Percentiles rank a stretch among this genome's conserved stretches.
Evolutionary conservation across 2,797 vertebrate species (phyloP).

Genomic region (Meda fulgida): DNA sequence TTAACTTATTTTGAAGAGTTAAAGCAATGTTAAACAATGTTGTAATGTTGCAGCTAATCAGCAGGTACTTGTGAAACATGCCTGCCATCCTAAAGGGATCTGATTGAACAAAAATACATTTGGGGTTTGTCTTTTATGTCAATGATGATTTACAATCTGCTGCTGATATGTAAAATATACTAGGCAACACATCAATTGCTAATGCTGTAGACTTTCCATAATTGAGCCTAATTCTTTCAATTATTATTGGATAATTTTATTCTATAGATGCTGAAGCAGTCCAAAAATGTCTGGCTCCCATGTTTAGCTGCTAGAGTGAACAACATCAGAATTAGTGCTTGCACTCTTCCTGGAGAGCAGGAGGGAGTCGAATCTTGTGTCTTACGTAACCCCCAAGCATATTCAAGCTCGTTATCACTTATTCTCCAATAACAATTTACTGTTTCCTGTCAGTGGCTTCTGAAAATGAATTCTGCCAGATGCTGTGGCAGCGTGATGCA

Average conservation of each 20-base stretch:
- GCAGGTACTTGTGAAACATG: neutral
- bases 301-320: neutral
- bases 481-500: slow-evolving; percentile 43
- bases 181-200: neutral
- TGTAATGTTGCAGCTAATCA: neutral
- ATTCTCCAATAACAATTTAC: slow-evolving; percentile 50
- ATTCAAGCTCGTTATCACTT: slow-evolving; percentile 25
- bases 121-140: neutral
- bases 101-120: neutral
- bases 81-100: neutral
- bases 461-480: slow-evolving; percentile 47
- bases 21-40: no score
- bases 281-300: neutral
- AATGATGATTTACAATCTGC: neutral
- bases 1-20: no score
- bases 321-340: slow-evolving; percentile 18
- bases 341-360: slow-evolving; percentile 45
- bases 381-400: slow-evolving; percentile 42
- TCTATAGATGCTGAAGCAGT: neutral
- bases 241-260: neutral
- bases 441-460: slow-evolving; percentile 35
- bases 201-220: neutral
- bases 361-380: slow-evolving; percentile 45
- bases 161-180: neutral
- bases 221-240: neutral